Evolutionary conservation across 92 coral and sea anemone species (phyloP).

Genomic region (Palythoa caribaeorum): DNA sequence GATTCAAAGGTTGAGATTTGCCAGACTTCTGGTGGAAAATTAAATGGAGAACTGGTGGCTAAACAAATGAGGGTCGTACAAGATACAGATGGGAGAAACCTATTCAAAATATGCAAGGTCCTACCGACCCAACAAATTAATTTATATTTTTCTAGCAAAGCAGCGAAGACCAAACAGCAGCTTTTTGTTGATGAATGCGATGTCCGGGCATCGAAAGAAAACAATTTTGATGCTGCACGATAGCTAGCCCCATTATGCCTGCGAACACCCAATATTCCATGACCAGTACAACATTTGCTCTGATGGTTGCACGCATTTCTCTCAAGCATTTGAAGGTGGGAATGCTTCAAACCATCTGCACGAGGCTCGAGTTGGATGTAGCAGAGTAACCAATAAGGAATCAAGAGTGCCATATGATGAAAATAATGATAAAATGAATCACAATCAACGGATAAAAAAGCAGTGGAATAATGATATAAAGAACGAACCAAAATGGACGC

Average conservation of each 20-base stretch:
- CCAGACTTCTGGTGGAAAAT: conserved; percentile 8
- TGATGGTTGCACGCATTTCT: neutral
- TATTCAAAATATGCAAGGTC: conserved; percentile 25
- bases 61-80: conserved; percentile 34
- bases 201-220: neutral
- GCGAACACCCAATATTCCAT: too few relatives aligned
- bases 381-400: neutral
- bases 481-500: too few relatives aligned
- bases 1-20: conserved; percentile 8
- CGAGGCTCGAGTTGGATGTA: conserved; percentile 17
- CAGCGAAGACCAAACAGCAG: neutral
- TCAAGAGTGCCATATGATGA: neutral
- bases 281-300: neutral
- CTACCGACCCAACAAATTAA: conserved; percentile 35
- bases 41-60: conserved; percentile 2
- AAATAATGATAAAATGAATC: too few relatives aligned
- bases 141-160: conserved; percentile 23
- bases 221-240: neutral
- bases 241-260: neutral
- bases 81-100: conserved; percentile 26
- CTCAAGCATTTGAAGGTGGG: conserved; percentile 24
- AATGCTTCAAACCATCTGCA: conserved; percentile 24
- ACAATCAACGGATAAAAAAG: too few relatives aligned
- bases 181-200: neutral
- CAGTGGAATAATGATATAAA: too few relatives aligned